These are phyloP conservation scores for Leucoraja ocellata DNA, from an alignment of 2,797 vertebrate genomes.

Conservation along the genomic window DNA sequence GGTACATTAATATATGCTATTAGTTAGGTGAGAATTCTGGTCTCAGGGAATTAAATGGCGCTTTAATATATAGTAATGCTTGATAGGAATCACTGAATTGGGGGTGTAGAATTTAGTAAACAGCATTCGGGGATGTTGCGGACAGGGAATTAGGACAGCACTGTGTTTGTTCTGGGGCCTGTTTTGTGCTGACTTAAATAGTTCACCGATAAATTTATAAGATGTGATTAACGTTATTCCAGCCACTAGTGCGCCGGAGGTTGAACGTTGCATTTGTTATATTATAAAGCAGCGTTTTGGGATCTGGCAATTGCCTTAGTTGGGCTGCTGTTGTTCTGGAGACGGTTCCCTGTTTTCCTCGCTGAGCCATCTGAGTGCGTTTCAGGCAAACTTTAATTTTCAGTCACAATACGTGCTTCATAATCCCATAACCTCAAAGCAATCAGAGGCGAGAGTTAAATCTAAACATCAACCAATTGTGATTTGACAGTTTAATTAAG, in stretches of 20 bases:
- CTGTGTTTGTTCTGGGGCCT: neutral
- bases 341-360: no score
- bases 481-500: constrained; percentile 30
- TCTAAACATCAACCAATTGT: constrained; percentile 28
- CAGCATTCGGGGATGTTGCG: neutral
- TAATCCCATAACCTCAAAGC: constrained; percentile 26
- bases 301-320: neutral
- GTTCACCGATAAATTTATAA: neutral
- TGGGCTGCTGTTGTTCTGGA: neutral
- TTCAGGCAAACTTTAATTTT: constrained; percentile 20
- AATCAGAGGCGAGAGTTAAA: neutral
- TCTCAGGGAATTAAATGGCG: neutral
- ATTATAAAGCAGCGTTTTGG: neutral
- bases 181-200: constrained; percentile 19
- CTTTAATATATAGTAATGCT: constrained; percentile 32
- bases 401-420: neutral
- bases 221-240: constrained; percentile 7
- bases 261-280: constrained; percentile 6
- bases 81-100: neutral
- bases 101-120: constrained; percentile 31
- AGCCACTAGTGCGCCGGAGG: no score
- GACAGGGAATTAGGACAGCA: constrained; percentile 10
- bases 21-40: constrained; percentile 11
- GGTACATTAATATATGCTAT: constrained; percentile 11
- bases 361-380: neutral